These are phyloP conservation scores for Tachina lurida DNA, from an alignment of 2,888 invertebrate genomes.

Conservation along the genomic window DNA sequence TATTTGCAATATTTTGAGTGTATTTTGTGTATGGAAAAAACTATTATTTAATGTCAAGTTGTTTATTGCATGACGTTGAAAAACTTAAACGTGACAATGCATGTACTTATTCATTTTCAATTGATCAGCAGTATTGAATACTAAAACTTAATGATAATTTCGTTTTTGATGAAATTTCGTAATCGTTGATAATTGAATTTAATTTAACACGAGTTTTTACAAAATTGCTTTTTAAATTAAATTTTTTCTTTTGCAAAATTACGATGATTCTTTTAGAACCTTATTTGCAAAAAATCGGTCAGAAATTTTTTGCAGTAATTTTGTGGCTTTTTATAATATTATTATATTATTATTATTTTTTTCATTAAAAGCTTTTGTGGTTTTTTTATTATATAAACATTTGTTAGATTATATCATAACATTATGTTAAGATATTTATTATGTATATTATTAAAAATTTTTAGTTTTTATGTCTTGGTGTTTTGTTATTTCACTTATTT, in stretches of 20 bases:
- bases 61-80: constrained; percentile 19
- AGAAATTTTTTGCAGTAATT: not conserved
- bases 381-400: not conserved
- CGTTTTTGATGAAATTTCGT: constrained; percentile 16
- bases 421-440: not conserved
- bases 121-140: constrained; percentile 28
- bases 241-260: not conserved
- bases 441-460: not conserved
- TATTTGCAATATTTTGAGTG: not conserved
- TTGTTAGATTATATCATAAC: no score
- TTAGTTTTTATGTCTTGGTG: not conserved
- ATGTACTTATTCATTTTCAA: constrained; percentile 33
- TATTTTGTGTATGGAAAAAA: not conserved
- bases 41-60: constrained; percentile 33
- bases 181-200: not conserved
- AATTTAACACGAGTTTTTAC: constrained; percentile 19
- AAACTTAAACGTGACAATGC: constrained; percentile 47
- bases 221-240: constrained; percentile 9
- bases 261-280: not conserved
- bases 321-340: not conserved
- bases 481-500: constrained; percentile 6
- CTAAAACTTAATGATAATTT: constrained; percentile 2
- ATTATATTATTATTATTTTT: not conserved
- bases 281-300: not conserved
- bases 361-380: not conserved